Base-by-base conservation (phyloP, 2,113 vertebrate species). In the Cricetomys ansorgei region DNA sequence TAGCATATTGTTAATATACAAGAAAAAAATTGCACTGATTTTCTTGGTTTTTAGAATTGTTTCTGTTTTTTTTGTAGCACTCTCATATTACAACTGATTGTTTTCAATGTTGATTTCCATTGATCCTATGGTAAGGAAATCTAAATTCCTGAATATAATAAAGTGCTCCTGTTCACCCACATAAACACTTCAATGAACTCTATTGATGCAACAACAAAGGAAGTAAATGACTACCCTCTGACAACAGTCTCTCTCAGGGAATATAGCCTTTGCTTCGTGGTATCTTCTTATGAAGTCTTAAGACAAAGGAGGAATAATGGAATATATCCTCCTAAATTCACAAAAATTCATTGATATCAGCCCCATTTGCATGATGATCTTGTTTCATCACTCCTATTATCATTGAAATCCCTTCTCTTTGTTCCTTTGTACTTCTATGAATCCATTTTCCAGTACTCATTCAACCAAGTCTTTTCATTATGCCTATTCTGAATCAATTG, bases 61-160 rank as follows among this genome's bases (percentile, higher is more conserved):
- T 75, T 89, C 57, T 93, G 2, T 17, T 65, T 94, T 77, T 57
- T 85, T 76, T 90, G 65, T 88, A 76, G 55, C 88, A 84, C 27
- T 95, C n/a, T 69, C 53, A 59, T 72, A 53, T 84, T 93, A 84
- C 25, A 97, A 53, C 43, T 92, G 90, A 97, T 94, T 80, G 1
- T 34, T 90, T 96, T 80, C 64, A n/a, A 62, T 55, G 57, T 76
- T 94, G 64, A 95, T 90, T 95, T 86, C 21, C 43, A 87, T 94
- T 70, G 13, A 84, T 90, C 3, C 50, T 81, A 16, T 91, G 7
- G 53, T 94, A 88, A 90, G 48, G 84, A 96, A 88, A 70, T 88
- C 13, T 53, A 93, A 88, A 73, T 48, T 62, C 84, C 64, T 93
- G 29, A 50, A 88, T 88, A 62, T 94, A 92, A 94, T 84, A 64